A percentile compares a stretch with the other conserved stretches of the same genome.
Evolutionary conservation across 2,113 vertebrate species (phyloP).

Genomic region (Vimba vimba): DNA sequence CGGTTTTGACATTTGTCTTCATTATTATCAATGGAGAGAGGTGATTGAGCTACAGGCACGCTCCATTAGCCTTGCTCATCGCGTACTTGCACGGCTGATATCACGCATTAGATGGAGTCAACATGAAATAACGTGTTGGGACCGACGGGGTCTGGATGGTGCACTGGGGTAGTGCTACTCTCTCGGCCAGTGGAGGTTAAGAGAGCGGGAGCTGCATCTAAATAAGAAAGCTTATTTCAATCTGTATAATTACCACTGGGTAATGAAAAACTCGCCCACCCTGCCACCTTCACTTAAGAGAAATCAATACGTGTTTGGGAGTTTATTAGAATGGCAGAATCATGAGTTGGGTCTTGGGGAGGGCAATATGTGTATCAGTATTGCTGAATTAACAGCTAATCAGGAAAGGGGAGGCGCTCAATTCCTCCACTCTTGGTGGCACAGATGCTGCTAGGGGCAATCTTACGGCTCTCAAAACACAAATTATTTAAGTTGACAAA

Average conservation of each 20-base stretch:
- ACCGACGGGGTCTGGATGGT: constrained; percentile 62
- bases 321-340: constrained; percentile 81
- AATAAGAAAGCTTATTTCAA: constrained; percentile 80
- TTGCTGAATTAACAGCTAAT: constrained; percentile 71
- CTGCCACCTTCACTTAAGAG: constrained; percentile 80
- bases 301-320: constrained; percentile 80
- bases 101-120: constrained; percentile 79
- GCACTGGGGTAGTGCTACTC: constrained; percentile 8
- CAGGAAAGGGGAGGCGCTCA: constrained; percentile 54
- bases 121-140: constrained; percentile 77
- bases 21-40: constrained; percentile 82
- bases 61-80: constrained; percentile 79
- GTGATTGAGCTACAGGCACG: constrained; percentile 78
- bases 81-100: constrained; percentile 79
- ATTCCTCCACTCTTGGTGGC: constrained; percentile 19
- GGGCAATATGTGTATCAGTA: constrained; percentile 50
- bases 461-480: background rate
- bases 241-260: constrained; percentile 80
- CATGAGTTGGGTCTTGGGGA: constrained; percentile 63
- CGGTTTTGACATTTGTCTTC: constrained; percentile 85
- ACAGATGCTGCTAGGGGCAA: background rate
- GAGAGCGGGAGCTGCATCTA: constrained; percentile 70
- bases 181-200: constrained; percentile 63
- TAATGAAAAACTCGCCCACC: constrained; percentile 82
- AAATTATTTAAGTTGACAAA: background rate